Evolutionary conservation across 2,888 invertebrate genomes (phyloP).

Genomic region (Apoda limacodes): DNA sequence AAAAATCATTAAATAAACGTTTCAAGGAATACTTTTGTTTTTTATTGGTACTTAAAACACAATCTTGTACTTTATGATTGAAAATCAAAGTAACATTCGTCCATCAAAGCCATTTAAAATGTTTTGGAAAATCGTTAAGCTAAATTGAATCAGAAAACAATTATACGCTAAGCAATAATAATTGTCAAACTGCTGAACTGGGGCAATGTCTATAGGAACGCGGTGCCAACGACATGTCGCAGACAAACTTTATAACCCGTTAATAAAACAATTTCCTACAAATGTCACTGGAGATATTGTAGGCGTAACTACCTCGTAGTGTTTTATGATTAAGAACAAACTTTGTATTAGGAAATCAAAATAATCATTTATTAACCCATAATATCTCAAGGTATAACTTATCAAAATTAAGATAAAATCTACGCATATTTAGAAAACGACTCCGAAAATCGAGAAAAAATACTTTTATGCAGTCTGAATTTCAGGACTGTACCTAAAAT

Average conservation of each 20-base stretch:
- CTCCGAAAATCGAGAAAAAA: too few relatives aligned
- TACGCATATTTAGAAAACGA: too few relatives aligned
- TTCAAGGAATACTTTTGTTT: too few relatives aligned
- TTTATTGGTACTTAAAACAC: too few relatives aligned
- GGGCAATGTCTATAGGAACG: conserved; percentile 47
- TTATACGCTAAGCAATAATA: conserved; percentile 48
- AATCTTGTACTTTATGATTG: too few relatives aligned
- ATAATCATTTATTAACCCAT: too few relatives aligned
- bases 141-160: conserved; percentile 52
- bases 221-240: conserved; percentile 58
- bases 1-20: too few relatives aligned
- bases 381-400: too few relatives aligned
- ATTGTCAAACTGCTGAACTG: conserved; percentile 40
- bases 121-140: conserved; percentile 28
- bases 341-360: too few relatives aligned
- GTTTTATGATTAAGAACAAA: conserved; percentile 57
- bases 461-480: too few relatives aligned
- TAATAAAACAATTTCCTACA: conserved; percentile 67
- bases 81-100: background rate
- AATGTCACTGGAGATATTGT: conserved; percentile 41
- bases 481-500: too few relatives aligned
- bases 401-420: too few relatives aligned
- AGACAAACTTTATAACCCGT: conserved; percentile 59
- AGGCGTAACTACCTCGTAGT: conserved; percentile 44
- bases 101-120: background rate